Base-by-base conservation (phyloP, 1,140 invertebrate species). In the Brachionus rotundiformis region DNA sequence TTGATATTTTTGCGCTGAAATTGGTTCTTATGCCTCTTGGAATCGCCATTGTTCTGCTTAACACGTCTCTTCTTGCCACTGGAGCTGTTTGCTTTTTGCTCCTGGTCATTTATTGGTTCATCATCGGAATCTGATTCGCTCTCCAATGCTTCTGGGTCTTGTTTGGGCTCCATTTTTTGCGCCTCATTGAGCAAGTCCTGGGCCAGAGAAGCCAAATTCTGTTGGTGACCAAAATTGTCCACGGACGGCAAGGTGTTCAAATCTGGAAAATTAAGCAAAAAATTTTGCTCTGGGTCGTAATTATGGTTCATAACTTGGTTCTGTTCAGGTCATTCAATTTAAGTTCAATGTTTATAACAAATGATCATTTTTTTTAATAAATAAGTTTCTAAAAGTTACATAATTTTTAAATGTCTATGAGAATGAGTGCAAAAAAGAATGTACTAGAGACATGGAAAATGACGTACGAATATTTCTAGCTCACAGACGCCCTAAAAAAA, bases 191-290 rank as follows among this genome's bases (percentile, higher is more conserved):
- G 36, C 25, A 79, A 23, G 13, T 79, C 76, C n/a, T 79, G 76
- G 16, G 76, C 76, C 19, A 79, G 36, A 54, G 10, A 79, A 6
- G 76, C 76, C 39, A 73, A 73, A 73, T 73, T 73, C 44, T 73
- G 68, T 25, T 73, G 36, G n/a, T 44, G 39, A 41, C 41, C 25
- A 25, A 73, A 73, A 31, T 68, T 29, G 23, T 73, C 63, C 2
- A 61, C 11, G 19, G 59, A 61, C 19, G 47, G 13, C 47, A 54
- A 13, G 2, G 27, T 0, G 61, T 33, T 36, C 63, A 36, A 36
- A 16, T 11, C 13, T 36, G 63, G 11, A 16, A 68, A 68, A 23
- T 63, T 63, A n/a, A 63, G 8, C 29, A 63, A 63, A 33, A 68
- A 68, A 23, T 68, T 68, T 68, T 68, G 63, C 13, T 68, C 29